Evolutionary conservation across 2,797 vertebrate species (phyloP), one percentile per base, ranked within the genome.

Genomic region (Monodelphis domestica): DNA sequence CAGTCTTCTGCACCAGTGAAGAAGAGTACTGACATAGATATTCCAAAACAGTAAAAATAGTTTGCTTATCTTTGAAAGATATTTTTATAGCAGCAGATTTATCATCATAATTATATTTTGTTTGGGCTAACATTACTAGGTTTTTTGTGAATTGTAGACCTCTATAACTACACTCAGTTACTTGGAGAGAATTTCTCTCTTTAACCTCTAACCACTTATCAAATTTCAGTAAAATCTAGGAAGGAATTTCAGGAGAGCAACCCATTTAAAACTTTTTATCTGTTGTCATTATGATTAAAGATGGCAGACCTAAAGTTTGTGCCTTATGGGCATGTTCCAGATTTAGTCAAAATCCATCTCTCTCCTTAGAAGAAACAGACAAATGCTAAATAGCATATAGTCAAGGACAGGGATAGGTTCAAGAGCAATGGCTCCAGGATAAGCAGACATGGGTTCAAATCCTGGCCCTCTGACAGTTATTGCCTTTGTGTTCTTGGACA

Each of bases 71-170:
- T 87, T 15, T 12, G 54, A 33, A 1, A 26, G 87, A 51, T 55
- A 53, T 53, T 50, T 78, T n/a, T 3, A 88, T 15, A 28, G 26
- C 84, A 28, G 53, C 33, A 9, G 0, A 12, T 2, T 5, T 11
- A 54, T 53, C 33, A 0, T 57, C 21, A 7, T 17, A 0, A 0
- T 12, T 5, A 45, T 28, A 4, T 14, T 15, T 0, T 0, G 4
- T 63, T 55, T 4, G 7, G 6, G 90, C 53, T 17, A 17, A 38
- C 12, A 17, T 53, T 12, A 50, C 33, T 11, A 1, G 38, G 3
- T 38, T 78, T 78, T 78, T 12, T 45, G 53, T 30, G 29, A 26
- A 14, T 45, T 2, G 21, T 9, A 51, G 7, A 50, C 11, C 1
- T 7, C 9, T 1, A 55, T 53, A 28, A 3, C 5, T 4, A 9